phyloP scores from a whole-genome alignment of 2,113 vertebrate species.

The Carlito syrichta region DNA sequence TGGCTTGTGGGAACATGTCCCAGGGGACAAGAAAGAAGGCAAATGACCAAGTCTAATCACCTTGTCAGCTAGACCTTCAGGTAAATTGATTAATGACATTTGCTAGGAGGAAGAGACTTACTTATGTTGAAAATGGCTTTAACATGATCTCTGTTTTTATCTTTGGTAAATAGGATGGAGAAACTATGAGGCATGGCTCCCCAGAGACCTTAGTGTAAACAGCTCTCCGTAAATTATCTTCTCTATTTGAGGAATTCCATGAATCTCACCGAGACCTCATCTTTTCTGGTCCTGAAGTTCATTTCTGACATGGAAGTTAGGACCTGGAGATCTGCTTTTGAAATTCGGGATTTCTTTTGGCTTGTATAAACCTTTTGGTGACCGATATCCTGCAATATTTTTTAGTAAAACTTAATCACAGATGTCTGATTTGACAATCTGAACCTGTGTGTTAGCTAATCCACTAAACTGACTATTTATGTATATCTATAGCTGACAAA shows the following conservation, averaged over 20 bases:
- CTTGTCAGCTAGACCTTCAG: background rate
- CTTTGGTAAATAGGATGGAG: background rate
- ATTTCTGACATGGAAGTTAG: background rate
- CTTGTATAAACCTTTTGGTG: background rate
- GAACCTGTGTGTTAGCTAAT: background rate
- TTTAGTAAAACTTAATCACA: background rate
- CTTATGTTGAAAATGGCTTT: background rate
- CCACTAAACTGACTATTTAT: background rate
- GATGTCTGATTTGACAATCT: background rate
- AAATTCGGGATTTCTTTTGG: slow-evolving; percentile 11
- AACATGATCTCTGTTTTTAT: background rate
- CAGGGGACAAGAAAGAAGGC: background rate
- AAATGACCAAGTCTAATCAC: background rate
- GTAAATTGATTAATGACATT: background rate
- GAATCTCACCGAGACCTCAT: background rate
- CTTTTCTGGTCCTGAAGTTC: background rate
- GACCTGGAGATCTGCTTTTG: background rate
- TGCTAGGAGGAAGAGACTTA: background rate
- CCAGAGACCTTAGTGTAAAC: background rate
- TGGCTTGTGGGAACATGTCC: background rate
- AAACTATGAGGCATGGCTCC: background rate
- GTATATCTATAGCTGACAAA: background rate
- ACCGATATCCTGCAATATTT: background rate
- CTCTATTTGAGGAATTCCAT: background rate
- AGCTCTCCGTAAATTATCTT: background rate